phyloP scores from a whole-genome alignment of 1,140 invertebrate species.

The Caenorhabditis elegans region WBcel235 BX284604.4:12306001-12306500 shows the following conservation, averaged over 20 bases:
- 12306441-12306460: background rate
- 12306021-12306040: background rate
- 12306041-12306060: background rate
- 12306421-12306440: background rate
- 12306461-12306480: background rate
- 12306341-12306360: background rate
- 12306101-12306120: background rate
- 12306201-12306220: background rate
- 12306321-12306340: background rate
- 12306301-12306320: background rate
- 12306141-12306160: background rate
- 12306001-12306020: background rate
- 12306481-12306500: background rate
- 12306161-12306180: background rate
- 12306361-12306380: background rate
- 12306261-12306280: background rate
- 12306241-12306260: background rate
- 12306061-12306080: background rate
- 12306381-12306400: background rate
- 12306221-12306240: background rate
- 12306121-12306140: background rate
- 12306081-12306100: background rate
- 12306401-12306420: background rate
- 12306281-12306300: background rate
- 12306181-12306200: background rate